These are phyloP conservation scores for Limnephilus rhombicus DNA, from an alignment of 2,888 invertebrate species.

Conservation along the genomic window DNA sequence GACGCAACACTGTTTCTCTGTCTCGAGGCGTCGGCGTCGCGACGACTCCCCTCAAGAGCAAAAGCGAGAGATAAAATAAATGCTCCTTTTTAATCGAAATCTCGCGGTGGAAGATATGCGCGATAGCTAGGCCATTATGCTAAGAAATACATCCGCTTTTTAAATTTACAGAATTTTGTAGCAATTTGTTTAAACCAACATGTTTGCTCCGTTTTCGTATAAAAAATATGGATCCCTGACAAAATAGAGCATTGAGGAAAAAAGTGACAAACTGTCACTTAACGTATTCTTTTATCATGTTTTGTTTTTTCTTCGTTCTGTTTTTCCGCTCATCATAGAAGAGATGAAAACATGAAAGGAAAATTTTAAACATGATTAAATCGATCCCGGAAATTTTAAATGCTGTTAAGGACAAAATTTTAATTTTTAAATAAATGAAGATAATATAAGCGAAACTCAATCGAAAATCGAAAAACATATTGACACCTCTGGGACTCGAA, in stretches of 20 bases:
- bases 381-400: no score
- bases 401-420: no score
- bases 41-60: neutral
- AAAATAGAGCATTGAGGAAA: neutral
- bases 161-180: neutral
- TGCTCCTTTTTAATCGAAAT: constrained; percentile 7
- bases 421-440: no score
- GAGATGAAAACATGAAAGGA: no score
- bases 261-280: no score
- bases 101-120: neutral
- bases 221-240: neutral
- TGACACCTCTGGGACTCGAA: no score
- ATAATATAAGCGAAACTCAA: no score
- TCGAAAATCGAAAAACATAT: no score
- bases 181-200: neutral
- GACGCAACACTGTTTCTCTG: constrained; percentile 1
- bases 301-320: no score
- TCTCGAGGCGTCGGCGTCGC: neutral
- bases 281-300: no score
- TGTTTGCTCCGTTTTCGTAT: neutral
- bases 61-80: neutral
- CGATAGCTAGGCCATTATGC: neutral
- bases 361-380: no score
- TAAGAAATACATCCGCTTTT: neutral
- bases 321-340: no score